Evolutionary conservation across 2,797 vertebrate species (phyloP).

Genomic region (Momotus momota): DNA sequence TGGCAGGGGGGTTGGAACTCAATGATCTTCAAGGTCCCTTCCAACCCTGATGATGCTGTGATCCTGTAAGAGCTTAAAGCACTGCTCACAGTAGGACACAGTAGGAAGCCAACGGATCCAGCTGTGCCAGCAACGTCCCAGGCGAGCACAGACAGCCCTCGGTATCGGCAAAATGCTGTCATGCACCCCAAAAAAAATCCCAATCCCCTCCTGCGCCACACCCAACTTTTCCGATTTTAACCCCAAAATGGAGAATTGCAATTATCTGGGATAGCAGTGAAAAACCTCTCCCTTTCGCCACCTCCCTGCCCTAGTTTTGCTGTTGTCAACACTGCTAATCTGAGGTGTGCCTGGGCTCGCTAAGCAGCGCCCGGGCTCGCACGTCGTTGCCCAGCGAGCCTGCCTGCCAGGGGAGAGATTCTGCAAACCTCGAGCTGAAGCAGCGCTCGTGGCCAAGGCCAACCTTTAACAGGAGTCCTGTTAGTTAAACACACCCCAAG

Average conservation of each 20-base stretch:
- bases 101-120: fast-evolving
- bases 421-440: background rate
- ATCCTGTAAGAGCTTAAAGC: background rate
- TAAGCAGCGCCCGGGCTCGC: background rate
- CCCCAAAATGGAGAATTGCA: background rate
- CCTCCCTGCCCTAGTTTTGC: background rate
- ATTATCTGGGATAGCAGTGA: background rate
- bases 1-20: no score
- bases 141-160: background rate
- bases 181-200: background rate
- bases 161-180: background rate
- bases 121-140: background rate
- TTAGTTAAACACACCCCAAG: background rate
- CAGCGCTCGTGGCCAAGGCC: fast-evolving
- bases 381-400: background rate
- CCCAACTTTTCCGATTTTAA: background rate
- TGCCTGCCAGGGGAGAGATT: background rate
- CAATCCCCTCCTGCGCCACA: background rate
- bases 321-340: background rate
- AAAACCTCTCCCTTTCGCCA: background rate
- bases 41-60: no score
- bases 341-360: background rate
- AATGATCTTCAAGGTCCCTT: no score
- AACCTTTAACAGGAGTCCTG: background rate
- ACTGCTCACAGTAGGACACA: background rate